Percentiles rank a stretch among this genome's conserved stretches.
These are phyloP conservation scores for Loris lydekkerianus DNA, from an alignment of 2,797 vertebrate species.

Conservation along the genomic window DNA sequence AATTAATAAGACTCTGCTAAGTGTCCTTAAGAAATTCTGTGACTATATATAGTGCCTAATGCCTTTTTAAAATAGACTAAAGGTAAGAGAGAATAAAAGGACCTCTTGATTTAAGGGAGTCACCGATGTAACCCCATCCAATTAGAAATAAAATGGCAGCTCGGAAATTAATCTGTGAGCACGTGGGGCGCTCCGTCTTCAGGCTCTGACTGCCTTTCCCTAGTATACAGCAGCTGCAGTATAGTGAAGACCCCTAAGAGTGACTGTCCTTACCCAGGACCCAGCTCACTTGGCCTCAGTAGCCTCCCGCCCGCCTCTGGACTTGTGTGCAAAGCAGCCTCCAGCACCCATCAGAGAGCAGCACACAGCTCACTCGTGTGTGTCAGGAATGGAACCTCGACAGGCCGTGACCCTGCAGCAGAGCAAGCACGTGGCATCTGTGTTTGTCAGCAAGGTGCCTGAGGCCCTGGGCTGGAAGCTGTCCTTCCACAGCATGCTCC, in stretches of 20 bases:
- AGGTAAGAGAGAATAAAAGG: neutral
- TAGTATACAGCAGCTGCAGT: neutral
- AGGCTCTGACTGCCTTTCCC: neutral
- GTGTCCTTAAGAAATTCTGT: neutral
- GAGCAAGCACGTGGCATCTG: neutral
- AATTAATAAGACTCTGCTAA: neutral
- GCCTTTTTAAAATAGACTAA: neutral
- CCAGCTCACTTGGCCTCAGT: neutral
- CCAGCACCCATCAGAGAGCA: rapidly evolving
- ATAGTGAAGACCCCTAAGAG: neutral
- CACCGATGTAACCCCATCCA: neutral
- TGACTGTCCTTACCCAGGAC: neutral
- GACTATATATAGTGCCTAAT: neutral
- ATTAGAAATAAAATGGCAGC: rapidly evolving
- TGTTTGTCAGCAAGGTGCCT: neutral
- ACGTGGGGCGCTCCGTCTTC: rapidly evolving
- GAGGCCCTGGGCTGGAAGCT: neutral
- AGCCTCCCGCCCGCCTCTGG: neutral
- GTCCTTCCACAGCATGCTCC: neutral
- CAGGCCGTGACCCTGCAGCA: rapidly evolving
- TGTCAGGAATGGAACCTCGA: neutral
- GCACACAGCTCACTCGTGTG: too few species aligned
- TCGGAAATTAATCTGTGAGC: rapidly evolving
- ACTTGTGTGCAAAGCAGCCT: neutral
- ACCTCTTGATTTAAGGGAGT: neutral